Percentiles rank a stretch among this genome's conserved stretches.
phyloP scores from a whole-genome alignment of 2,888 invertebrate species.

The Drosophila imparisetae region DNA sequence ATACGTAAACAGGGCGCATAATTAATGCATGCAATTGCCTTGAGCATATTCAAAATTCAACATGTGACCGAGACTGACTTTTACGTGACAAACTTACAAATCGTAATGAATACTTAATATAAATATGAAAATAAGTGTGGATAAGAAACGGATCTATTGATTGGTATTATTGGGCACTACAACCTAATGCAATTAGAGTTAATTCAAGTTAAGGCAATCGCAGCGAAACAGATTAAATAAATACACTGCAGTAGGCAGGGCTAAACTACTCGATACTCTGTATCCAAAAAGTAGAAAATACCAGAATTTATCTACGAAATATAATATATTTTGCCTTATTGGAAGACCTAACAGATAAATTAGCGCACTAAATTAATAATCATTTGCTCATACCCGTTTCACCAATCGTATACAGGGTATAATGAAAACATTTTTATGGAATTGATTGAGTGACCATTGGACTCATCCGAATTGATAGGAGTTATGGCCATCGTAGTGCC shows the following conservation, averaged over 20 bases:
- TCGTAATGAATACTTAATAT: constrained; percentile 22
- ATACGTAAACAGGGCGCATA: neutral
- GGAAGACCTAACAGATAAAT: neutral
- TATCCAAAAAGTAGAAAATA: neutral
- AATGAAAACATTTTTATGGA: constrained; percentile 28
- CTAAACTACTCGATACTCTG: neutral
- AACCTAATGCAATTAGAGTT: constrained; percentile 17
- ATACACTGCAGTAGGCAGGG: too few species aligned
- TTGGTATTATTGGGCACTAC: neutral
- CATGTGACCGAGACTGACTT: constrained; percentile 8
- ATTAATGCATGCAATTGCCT: constrained; percentile 21
- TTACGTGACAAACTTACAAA: neutral
- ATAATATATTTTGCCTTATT: neutral
- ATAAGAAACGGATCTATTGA: neutral
- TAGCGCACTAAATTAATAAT: neutral
- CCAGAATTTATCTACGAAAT: too few species aligned
- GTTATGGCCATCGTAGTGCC: constrained; percentile 10
- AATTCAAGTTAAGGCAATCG: constrained; percentile 17
- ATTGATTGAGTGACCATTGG: constrained; percentile 36
- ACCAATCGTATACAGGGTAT: constrained; percentile 7
- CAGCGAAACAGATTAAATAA: neutral
- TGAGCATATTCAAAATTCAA: constrained; percentile 31
- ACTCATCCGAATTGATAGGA: neutral
- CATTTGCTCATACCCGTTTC: neutral
- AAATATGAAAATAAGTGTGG: neutral